phyloP scores from a whole-genome alignment of 2,113 vertebrate species.

The Oenanthe melanoleuca region DNA sequence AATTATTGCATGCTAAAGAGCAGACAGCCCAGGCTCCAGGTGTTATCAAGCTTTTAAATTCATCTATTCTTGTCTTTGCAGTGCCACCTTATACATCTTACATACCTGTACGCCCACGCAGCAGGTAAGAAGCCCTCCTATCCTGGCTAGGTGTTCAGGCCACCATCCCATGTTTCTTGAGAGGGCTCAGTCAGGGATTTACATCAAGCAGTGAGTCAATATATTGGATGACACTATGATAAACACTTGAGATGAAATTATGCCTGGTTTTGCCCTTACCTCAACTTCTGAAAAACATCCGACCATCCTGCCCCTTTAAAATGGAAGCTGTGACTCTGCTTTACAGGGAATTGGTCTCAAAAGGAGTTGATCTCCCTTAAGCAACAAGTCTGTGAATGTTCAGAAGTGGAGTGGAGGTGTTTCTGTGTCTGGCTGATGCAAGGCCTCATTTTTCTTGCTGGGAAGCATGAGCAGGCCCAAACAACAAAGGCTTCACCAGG shows the following conservation, averaged over 20 bases:
- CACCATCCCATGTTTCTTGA: fast-evolving
- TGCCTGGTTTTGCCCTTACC: not conserved
- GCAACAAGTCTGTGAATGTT: not conserved
- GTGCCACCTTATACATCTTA: not conserved
- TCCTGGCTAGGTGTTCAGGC: not conserved
- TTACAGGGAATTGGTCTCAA: not conserved
- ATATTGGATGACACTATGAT: fast-evolving
- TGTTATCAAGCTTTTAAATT: not conserved
- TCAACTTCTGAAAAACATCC: not conserved
- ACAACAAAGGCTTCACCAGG: not conserved
- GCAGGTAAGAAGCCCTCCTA: slow-evolving; percentile 12
- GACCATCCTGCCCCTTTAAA: not conserved
- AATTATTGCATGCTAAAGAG: fast-evolving
- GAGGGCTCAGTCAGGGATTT: fast-evolving
- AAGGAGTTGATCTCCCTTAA: not conserved
- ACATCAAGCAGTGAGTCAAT: fast-evolving
- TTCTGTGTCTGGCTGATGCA: not conserved
- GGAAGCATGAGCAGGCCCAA: not conserved
- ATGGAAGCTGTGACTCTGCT: not conserved
- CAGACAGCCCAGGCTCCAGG: not conserved
- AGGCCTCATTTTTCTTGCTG: not conserved
- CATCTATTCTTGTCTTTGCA: not conserved
- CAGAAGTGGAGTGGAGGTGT: not conserved
- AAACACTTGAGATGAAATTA: not conserved
- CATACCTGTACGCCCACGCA: fast-evolving